phyloP scores from a whole-genome alignment of 2,888 invertebrate genomes.

The Hemicrepidius hirtus region DNA sequence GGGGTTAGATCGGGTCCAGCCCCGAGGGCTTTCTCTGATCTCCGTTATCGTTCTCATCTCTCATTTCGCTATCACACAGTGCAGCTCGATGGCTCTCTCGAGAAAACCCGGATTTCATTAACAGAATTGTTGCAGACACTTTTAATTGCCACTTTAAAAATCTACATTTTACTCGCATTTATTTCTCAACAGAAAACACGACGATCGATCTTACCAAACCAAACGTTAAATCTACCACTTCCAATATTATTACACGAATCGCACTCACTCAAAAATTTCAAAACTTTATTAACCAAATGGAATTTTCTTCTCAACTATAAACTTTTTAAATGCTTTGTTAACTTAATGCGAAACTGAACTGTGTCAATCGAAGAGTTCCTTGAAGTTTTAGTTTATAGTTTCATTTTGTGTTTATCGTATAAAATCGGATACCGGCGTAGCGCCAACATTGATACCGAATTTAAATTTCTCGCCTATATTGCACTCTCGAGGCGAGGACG shows the following conservation, averaged over 20 bases:
- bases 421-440: too few relatives aligned
- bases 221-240: constrained; percentile 1
- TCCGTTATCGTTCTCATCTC: constrained; percentile 63
- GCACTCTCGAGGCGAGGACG: too few relatives aligned
- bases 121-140: constrained; percentile 60
- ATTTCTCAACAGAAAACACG: constrained; percentile 28
- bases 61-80: constrained; percentile 64
- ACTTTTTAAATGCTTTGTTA: too few relatives aligned
- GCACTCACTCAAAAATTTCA: too few relatives aligned
- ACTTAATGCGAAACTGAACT: too few relatives aligned
- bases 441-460: too few relatives aligned
- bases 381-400: too few relatives aligned
- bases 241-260: not conserved
- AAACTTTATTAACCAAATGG: too few relatives aligned
- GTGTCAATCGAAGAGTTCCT: too few relatives aligned
- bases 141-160: constrained; percentile 62
- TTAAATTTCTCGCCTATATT: too few relatives aligned
- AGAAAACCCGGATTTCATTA: constrained; percentile 60
- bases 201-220: constrained; percentile 23
- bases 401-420: too few relatives aligned
- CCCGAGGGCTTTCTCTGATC: constrained; percentile 63
- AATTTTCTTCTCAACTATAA: too few relatives aligned
- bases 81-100: constrained; percentile 59
- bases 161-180: constrained; percentile 43
- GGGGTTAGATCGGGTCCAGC: constrained; percentile 61